A percentile compares a stretch with the other conserved stretches of the same genome.
phyloP scores from a whole-genome alignment of 1,140 invertebrate genomes.

The Thaumatotibia leucotreta region DNA sequence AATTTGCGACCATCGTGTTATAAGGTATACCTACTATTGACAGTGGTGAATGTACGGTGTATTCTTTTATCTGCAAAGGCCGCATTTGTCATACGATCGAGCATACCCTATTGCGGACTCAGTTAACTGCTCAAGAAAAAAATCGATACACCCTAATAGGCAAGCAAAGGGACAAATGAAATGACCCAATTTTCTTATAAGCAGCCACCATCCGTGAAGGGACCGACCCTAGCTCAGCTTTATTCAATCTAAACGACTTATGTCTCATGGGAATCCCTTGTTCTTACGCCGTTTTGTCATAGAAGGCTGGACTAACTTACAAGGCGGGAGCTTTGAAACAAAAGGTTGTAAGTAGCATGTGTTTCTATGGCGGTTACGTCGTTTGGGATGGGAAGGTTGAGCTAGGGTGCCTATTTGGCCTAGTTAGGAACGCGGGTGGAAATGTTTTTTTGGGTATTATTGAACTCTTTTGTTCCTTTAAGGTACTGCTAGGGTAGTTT shows the following conservation, averaged over 20 bases:
- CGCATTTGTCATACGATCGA: no score
- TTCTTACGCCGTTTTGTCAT: background rate
- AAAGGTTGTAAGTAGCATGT: background rate
- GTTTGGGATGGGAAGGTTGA: background rate
- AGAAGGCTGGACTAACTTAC: background rate
- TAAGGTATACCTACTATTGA: no score
- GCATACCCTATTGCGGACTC: no score
- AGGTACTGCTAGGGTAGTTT: background rate
- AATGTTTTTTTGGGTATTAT: background rate
- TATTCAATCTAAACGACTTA: background rate
- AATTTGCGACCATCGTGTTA: no score
- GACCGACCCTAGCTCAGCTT: background rate
- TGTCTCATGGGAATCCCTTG: conserved; percentile 35
- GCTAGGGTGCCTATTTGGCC: background rate
- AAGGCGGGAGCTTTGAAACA: background rate
- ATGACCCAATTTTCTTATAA: conserved; percentile 61
- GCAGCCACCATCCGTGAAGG: conserved; percentile 8
- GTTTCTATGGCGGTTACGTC: background rate
- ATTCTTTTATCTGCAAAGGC: no score
- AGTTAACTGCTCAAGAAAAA: background rate
- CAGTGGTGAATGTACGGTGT: no score
- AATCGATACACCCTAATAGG: conserved; percentile 10
- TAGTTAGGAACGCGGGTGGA: background rate
- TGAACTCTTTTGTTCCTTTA: background rate
- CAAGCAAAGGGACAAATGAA: conserved; percentile 59